These are phyloP conservation scores for Pituophis catenifer DNA, from an alignment of 2,113 vertebrate genomes.

Conservation along the genomic window DNA sequence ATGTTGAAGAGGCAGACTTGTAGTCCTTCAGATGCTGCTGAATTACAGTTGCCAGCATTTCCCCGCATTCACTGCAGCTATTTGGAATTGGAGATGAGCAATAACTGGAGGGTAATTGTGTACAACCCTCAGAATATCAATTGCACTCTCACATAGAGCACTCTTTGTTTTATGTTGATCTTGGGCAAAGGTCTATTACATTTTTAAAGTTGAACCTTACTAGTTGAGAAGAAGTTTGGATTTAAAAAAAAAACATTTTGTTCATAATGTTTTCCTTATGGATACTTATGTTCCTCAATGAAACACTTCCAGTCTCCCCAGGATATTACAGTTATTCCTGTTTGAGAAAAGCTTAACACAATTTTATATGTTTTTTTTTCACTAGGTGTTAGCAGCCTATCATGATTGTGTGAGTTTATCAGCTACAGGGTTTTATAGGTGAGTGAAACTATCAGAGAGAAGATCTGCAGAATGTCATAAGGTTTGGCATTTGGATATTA, in stretches of 20 bases:
- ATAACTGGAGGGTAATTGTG: not conserved
- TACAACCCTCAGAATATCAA: not conserved
- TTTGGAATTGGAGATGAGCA: not conserved
- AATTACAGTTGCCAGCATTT: not conserved
- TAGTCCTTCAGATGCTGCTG: not conserved
- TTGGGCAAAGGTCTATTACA: not conserved
- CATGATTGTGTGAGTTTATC: conserved; percentile 82
- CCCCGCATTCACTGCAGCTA: not conserved
- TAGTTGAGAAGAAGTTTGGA: not conserved
- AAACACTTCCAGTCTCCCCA: not conserved
- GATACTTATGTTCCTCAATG: not conserved
- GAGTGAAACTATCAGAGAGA: conserved; percentile 46
- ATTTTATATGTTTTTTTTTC: conserved; percentile 23
- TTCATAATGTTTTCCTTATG: not conserved
- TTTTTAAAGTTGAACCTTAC: not conserved
- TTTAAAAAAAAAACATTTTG: not conserved
- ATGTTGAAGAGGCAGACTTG: not conserved
- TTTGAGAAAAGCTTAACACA: not conserved
- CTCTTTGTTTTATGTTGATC: not conserved
- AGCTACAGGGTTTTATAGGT: conserved; percentile 92
- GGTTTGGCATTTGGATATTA: not conserved
- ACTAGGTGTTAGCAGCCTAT: conserved; percentile 85
- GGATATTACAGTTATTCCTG: not conserved
- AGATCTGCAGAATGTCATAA: not conserved
- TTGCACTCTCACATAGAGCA: not conserved